Conservation (phyloP, 1,140 invertebrate species). For the Drosophila oshimai region DNA sequence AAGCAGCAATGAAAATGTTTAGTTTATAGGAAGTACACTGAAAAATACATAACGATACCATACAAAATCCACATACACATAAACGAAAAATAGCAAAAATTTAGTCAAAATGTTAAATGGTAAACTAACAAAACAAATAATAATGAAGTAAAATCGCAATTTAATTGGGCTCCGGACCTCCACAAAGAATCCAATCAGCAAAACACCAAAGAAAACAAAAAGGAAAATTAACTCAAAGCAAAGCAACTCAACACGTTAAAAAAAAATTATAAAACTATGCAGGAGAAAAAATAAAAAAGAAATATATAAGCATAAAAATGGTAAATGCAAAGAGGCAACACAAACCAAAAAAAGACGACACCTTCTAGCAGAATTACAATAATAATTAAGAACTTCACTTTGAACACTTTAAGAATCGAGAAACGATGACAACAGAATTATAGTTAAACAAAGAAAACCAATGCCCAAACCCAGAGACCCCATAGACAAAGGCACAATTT, state of each 20-base stretch:
- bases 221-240: constrained; percentile 24
- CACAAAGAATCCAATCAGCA: constrained; percentile 15
- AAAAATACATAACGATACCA: constrained; percentile 48
- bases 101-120: constrained; percentile 78
- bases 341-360: constrained; percentile 47
- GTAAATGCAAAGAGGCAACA: too few relatives aligned
- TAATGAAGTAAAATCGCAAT: constrained; percentile 27
- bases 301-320: constrained; percentile 37
- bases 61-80: constrained; percentile 37
- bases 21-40: constrained; percentile 72
- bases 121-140: constrained; percentile 52
- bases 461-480: constrained; percentile 34
- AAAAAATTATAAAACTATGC: constrained; percentile 54
- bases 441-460: constrained; percentile 21
- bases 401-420: constrained; percentile 36
- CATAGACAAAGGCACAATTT: constrained; percentile 50
- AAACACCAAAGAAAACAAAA: constrained; percentile 16
- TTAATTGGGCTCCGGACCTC: constrained; percentile 25
- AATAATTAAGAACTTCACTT: constrained; percentile 71
- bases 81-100: constrained; percentile 66
- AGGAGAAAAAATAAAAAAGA: constrained; percentile 41
- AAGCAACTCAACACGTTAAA: constrained; percentile 49
- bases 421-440: constrained; percentile 18
- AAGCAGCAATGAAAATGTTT: constrained; percentile 66
- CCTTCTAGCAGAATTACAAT: constrained; percentile 76